Conservation (phyloP, 2,113 vertebrate genomes). For the Athene cunicularia region DNA sequence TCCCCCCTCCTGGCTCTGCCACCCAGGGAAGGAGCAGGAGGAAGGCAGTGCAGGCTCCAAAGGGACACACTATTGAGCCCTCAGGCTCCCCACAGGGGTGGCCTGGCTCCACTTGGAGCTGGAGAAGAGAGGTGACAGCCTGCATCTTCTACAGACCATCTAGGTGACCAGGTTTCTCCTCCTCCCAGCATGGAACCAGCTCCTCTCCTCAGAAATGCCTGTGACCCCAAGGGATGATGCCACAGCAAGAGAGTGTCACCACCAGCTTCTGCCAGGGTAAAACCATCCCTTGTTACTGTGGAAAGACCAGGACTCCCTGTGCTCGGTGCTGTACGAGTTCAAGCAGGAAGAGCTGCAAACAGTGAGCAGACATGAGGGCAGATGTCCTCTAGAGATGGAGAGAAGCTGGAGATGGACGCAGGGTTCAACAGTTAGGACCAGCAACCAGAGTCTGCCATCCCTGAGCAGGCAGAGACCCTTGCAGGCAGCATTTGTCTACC, state of each 20-base stretch:
- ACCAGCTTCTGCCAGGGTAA: neutral
- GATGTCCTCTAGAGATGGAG: rapidly evolving
- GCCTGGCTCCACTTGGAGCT: neutral
- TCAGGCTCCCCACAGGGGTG: neutral
- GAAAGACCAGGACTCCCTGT: rapidly evolving
- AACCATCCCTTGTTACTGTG: rapidly evolving
- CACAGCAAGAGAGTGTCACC: neutral
- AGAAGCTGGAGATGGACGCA: neutral
- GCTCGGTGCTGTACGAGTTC: rapidly evolving
- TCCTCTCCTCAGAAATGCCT: neutral
- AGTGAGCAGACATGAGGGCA: rapidly evolving
- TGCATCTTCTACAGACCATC: neutral
- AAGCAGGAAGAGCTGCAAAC: neutral
- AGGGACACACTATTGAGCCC: neutral
- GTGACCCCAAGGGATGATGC: neutral
- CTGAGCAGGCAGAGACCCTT: neutral
- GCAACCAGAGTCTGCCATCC: neutral
- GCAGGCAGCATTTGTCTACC: rapidly evolving
- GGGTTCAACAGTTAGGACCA: rapidly evolving
- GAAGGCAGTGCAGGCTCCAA: neutral
- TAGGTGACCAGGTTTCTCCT: neutral
- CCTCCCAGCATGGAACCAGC: neutral
- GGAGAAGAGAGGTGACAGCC: neutral
- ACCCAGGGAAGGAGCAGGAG: neutral
- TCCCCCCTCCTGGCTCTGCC: neutral